Percentiles rank a stretch among this genome's conserved stretches.
Evolutionary conservation across 2,888 invertebrate genomes (phyloP).

Genomic region (Macrosoma leucophasiata): DNA sequence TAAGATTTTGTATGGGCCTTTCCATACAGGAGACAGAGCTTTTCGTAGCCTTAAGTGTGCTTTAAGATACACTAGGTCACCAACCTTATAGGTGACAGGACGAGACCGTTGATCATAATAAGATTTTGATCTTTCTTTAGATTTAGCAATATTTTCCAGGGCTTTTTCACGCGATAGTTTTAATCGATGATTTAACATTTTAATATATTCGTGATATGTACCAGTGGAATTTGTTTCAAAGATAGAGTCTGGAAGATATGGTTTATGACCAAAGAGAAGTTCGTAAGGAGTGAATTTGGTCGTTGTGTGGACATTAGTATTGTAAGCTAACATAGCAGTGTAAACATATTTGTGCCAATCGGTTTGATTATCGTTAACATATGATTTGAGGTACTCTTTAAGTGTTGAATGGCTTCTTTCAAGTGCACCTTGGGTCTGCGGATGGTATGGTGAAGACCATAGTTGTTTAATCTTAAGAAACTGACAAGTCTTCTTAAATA

Average conservation of each 20-base stretch:
- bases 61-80: slow-evolving; percentile 25
- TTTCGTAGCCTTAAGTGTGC: slow-evolving; percentile 23
- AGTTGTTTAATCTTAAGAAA: slow-evolving; percentile 26
- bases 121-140: slow-evolving; percentile 30
- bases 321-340: slow-evolving; percentile 24
- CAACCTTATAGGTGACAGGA: slow-evolving; percentile 19
- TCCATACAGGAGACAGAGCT: slow-evolving; percentile 27
- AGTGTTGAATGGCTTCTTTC: slow-evolving; percentile 26
- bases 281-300: slow-evolving; percentile 17
- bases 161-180: slow-evolving; percentile 26
- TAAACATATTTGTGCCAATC: slow-evolving; percentile 22
- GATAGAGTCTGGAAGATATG: slow-evolving; percentile 10
- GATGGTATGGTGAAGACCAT: slow-evolving; percentile 28
- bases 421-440: slow-evolving; percentile 25
- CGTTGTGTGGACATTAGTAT: slow-evolving; percentile 18
- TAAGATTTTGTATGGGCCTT: slow-evolving; percentile 28
- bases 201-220: slow-evolving; percentile 26
- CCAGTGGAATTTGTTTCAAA: not conserved
- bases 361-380: slow-evolving; percentile 16
- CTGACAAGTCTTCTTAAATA: slow-evolving; percentile 22
- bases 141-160: slow-evolving; percentile 24
- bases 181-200: slow-evolving; percentile 28
- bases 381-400: slow-evolving; percentile 25
- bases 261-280: slow-evolving; percentile 16
- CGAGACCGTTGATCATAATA: slow-evolving; percentile 22